Base-by-base conservation (phyloP, 2,113 vertebrate species). In the Dicaeum eximium region DNA sequence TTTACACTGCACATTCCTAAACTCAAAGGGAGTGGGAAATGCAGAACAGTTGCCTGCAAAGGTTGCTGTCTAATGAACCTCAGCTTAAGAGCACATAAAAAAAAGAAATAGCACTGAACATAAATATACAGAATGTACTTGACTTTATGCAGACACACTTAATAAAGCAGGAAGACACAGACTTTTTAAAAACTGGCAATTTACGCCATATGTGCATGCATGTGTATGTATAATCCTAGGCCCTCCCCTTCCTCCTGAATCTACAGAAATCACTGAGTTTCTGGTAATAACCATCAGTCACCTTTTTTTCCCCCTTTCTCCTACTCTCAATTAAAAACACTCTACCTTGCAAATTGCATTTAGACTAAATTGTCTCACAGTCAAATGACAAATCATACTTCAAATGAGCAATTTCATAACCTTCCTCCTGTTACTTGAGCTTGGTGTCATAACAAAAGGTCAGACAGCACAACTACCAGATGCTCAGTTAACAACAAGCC, bases 181-280 rank as follows among this genome's bases (percentile, higher is more conserved):
- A 19, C 45, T 11, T 48, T 11, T 71, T 40, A 1, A 30, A 57
- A 70, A 31, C 23, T 19, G n/a, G 17, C 40, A 64, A 33, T 60
- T 60, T 50, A 71, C 0, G 0, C 18, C 57, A 9, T 19, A 40
- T 10, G 31, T 0, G 1, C n/a, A 42, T 8, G 21, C n/a, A 74
- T 2, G 2, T 1, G 0, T 18, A 27, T 5, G 11, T 9, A 37
- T 11, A 42, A 74, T 7, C 47, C 50, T 4, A 61, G 25, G 27
- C 23, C 45, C 2, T 31, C 16, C 13, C 11, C 50, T 69, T 81
- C 50, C 44, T 54, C 61, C 47, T 31, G 6, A 57, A 40, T 12
- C 50, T 45, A 24, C 3, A n/a, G 30, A 80, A 60, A 58, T 23
- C 51, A 69, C 3, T 19, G 57, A 2, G 6, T 67, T 92, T 44